phyloP scores from a whole-genome alignment of 1,140 invertebrate genomes.

The Diorhabda sublineata region DNA sequence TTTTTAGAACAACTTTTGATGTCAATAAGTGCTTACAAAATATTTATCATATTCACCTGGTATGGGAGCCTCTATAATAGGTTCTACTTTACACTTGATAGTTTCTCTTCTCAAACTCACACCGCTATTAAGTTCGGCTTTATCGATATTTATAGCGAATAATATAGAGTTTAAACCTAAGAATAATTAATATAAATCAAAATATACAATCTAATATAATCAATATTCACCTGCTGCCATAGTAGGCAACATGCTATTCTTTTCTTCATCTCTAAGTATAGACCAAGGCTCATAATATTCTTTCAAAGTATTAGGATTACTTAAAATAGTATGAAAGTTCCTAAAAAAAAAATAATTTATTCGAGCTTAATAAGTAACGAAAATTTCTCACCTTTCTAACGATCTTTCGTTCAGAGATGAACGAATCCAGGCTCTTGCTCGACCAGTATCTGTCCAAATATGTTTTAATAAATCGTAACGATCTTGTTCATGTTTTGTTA shows the following conservation, averaged over 20 bases:
- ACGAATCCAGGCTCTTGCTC: slow-evolving; percentile 82
- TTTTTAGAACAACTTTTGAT: too few relatives aligned
- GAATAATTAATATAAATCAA: slow-evolving; percentile 26
- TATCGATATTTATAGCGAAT: slow-evolving; percentile 88
- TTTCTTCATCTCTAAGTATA: slow-evolving; percentile 72
- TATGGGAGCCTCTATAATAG: slow-evolving; percentile 49
- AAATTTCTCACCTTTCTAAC: slow-evolving; percentile 64
- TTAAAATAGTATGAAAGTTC: slow-evolving; percentile 71
- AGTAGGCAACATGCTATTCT: slow-evolving; percentile 69
- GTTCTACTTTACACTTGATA: slow-evolving; percentile 43
- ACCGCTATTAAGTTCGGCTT: slow-evolving; percentile 67
- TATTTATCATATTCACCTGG: slow-evolving; percentile 30
- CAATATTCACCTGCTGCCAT: slow-evolving; percentile 68
- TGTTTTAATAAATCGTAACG: slow-evolving; percentile 75
- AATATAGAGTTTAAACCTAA: slow-evolving; percentile 78
- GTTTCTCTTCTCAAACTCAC: slow-evolving; percentile 30
- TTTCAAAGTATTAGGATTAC: slow-evolving; percentile 58
- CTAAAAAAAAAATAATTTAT: slow-evolving; percentile 37
- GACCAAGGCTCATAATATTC: slow-evolving; percentile 83
- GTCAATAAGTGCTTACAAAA: too few relatives aligned
- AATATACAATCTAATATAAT: neutral
- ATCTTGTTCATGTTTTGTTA: slow-evolving; percentile 84
- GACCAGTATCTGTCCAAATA: slow-evolving; percentile 75
- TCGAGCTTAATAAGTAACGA: too few relatives aligned
- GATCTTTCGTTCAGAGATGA: slow-evolving; percentile 84